These are phyloP conservation scores for Chaunax sp. DNA, from an alignment of 2,797 vertebrate genomes.

Conservation along the genomic window DNA sequence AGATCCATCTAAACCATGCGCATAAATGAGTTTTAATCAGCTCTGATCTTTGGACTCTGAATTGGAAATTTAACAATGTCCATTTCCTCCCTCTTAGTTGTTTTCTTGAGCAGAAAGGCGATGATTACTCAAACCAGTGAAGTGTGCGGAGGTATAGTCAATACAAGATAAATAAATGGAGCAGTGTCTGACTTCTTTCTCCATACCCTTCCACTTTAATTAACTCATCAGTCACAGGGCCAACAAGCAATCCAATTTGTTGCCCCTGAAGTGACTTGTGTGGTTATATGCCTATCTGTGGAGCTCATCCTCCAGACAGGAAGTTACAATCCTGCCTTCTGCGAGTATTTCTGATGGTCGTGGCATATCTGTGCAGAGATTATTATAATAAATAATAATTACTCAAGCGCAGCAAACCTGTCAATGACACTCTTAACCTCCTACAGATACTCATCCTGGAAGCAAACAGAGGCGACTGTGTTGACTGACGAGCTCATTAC, in stretches of 20 bases:
- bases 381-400: too few relatives aligned
- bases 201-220: slow-evolving; percentile 75
- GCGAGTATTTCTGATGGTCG: slow-evolving; percentile 17
- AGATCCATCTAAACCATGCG: slow-evolving; percentile 14
- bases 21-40: slow-evolving; percentile 36
- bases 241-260: slow-evolving; percentile 75
- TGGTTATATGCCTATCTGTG: slow-evolving; percentile 53
- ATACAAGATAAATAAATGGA: slow-evolving; percentile 75
- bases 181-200: slow-evolving; percentile 65
- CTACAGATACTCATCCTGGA: slow-evolving; percentile 44
- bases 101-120: slow-evolving; percentile 48
- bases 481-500: slow-evolving; percentile 68
- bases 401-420: slow-evolving; percentile 45
- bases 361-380: slow-evolving; percentile 5
- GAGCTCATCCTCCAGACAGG: slow-evolving; percentile 55
- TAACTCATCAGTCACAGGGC: slow-evolving; percentile 77
- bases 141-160: slow-evolving; percentile 69
- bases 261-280: slow-evolving; percentile 66
- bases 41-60: slow-evolving; percentile 24
- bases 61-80: slow-evolving; percentile 60
- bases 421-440: slow-evolving; percentile 44
- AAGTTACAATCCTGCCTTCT: slow-evolving; percentile 51
- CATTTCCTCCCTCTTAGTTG: slow-evolving; percentile 53
- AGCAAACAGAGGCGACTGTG: slow-evolving; percentile 46
- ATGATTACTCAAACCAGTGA: slow-evolving; percentile 67